phyloP scores from a whole-genome alignment of 2,888 invertebrate species.

The Drosophila greeni region DNA sequence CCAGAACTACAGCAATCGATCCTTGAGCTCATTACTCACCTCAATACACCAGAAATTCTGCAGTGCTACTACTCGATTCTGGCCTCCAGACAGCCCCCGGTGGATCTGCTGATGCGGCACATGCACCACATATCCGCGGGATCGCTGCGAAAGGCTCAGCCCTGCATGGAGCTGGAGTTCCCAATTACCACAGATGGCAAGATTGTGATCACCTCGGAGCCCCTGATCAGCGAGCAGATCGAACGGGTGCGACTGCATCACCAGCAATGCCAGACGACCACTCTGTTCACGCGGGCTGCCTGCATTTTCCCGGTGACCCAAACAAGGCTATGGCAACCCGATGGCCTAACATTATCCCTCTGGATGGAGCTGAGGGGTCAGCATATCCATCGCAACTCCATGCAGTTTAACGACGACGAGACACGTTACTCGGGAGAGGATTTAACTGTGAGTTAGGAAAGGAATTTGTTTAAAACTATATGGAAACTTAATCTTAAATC shows the following conservation, averaged over 20 bases:
- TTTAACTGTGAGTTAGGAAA: slow-evolving; percentile 55
- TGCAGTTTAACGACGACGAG: slow-evolving; percentile 74
- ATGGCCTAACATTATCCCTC: slow-evolving; percentile 76
- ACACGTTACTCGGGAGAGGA: slow-evolving; percentile 71
- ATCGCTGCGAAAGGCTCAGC: slow-evolving; percentile 71
- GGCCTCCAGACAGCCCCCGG: slow-evolving; percentile 80
- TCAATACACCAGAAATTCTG: slow-evolving; percentile 79
- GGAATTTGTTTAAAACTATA: neutral
- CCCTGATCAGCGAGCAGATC: slow-evolving; percentile 70
- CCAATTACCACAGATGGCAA: slow-evolving; percentile 75
- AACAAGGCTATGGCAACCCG: slow-evolving; percentile 74
- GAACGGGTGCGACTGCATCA: slow-evolving; percentile 76
- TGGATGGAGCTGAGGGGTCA: slow-evolving; percentile 76
- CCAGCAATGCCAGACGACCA: slow-evolving; percentile 68
- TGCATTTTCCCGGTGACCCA: slow-evolving; percentile 77
- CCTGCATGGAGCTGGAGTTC: slow-evolving; percentile 76
- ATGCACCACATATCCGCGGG: slow-evolving; percentile 78
- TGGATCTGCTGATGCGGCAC: slow-evolving; percentile 81
- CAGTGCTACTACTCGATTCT: slow-evolving; percentile 82
- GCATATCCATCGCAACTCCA: slow-evolving; percentile 65
- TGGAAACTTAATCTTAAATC: neutral
- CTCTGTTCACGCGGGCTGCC: slow-evolving; percentile 76
- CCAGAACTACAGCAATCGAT: slow-evolving; percentile 84
- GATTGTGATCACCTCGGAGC: slow-evolving; percentile 71
- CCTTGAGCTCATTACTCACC: slow-evolving; percentile 82